A percentile compares a stretch with the other conserved stretches of the same genome.
These are phyloP conservation scores for Piezodorus guildinii DNA, from an alignment of 1,140 invertebrate species.

Conservation along the genomic window DNA sequence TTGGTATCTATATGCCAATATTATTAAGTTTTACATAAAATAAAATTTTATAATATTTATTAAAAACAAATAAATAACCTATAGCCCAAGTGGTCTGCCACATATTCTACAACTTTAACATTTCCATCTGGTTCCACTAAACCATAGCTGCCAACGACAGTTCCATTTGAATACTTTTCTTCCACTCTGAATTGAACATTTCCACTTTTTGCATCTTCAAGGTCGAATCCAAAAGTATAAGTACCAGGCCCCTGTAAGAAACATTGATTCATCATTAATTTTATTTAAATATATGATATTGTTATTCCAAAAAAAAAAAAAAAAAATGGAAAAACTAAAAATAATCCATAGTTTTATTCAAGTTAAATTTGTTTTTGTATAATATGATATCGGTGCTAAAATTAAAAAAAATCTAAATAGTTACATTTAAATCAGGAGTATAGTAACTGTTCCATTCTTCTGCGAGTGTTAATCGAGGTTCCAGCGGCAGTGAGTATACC, in stretches of 20 bases:
- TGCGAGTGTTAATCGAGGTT: slow-evolving; percentile 14
- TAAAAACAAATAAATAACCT: slow-evolving; percentile 37
- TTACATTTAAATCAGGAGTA: slow-evolving; percentile 1
- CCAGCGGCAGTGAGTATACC: background rate
- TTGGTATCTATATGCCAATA: too few species aligned
- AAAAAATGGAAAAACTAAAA: too few species aligned
- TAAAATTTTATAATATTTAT: background rate
- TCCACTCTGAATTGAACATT: slow-evolving; percentile 55
- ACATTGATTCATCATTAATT: too few species aligned
- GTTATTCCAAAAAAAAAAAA: background rate
- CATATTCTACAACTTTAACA: slow-evolving; percentile 41
- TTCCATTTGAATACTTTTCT: slow-evolving; percentile 49
- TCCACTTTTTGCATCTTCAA: slow-evolving; percentile 44
- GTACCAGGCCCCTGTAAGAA: slow-evolving; percentile 42
- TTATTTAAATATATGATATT: too few species aligned
- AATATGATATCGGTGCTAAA: too few species aligned
- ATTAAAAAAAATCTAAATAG: too few species aligned
- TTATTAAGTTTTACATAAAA: too few species aligned
- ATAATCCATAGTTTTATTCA: too few species aligned
- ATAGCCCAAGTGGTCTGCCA: slow-evolving; percentile 50
- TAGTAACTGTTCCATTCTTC: slow-evolving; percentile 17
- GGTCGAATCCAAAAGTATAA: slow-evolving; percentile 55
- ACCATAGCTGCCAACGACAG: slow-evolving; percentile 53
- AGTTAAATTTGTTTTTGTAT: too few species aligned
- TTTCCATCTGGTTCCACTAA: slow-evolving; percentile 48